Evolutionary conservation across 2,113 vertebrate species (phyloP), one percentile per base, ranked within the genome.

Genomic region (Sinosuthora webbiana): DNA sequence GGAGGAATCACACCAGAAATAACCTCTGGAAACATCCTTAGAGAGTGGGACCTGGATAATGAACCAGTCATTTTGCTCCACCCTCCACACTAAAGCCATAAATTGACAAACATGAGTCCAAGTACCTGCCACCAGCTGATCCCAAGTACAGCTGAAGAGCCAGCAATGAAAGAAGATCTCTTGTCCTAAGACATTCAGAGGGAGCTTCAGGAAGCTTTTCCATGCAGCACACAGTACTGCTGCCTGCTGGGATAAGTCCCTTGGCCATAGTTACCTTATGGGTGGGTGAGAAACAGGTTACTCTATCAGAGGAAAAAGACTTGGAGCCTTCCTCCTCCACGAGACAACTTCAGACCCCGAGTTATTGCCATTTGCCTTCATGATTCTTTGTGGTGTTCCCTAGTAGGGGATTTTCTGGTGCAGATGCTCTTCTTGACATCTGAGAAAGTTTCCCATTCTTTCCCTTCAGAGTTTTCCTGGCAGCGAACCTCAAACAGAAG

Each of bases 351-450:
- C 68, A 62, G 68, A 25, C 7, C 7, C 35, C 7, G 31, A 6
- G 37, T 37, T 69, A 7, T 5, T 64, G 62, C 15, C 22, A 5
- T 45, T 92, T 90, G 25, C 65, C 16, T 4, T 9, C 3, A 1
- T 55, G 64, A 25, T 56, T 44, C 31, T 92, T 90, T 85, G n/a
- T 71, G 83, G 24, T 90, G 65, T 53, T 92, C 49, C 15, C 53
- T 42, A 57, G 6, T 23, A 1, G 1, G n/a, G 9, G 15, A 31
- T 82, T 79, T 78, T 71, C 70, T 71, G 39, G 9, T n/a, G 4
- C 50, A 47, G 33, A 49, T 65, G 10, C 53, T 86, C 14, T 11
- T 73, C 63, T 59, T 91, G 71, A 24, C 49, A 37, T 59, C 17
- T 73, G 44, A 83, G 55, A 25, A 42, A 5, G 19, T 76, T 93